phyloP scores from a whole-genome alignment of 2,797 vertebrate genomes.

The Melanotaenia trifasciata region DNA sequence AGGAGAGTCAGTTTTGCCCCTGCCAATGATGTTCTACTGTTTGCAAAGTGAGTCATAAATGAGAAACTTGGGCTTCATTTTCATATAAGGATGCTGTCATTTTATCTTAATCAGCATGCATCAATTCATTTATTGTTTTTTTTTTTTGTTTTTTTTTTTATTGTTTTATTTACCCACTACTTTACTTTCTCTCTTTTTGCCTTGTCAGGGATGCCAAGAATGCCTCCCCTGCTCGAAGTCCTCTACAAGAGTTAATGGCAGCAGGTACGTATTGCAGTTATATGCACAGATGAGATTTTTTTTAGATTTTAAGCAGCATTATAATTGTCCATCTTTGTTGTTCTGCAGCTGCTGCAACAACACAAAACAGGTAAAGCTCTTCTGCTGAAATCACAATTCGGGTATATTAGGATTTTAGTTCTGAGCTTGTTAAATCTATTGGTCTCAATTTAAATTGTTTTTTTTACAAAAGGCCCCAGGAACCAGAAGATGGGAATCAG shows the following conservation, averaged over 20 bases:
- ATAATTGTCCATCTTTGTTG: constrained; percentile 21
- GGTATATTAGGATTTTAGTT: neutral
- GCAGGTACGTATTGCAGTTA: constrained; percentile 34
- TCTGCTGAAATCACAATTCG: neutral
- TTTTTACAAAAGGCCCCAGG: constrained; percentile 47
- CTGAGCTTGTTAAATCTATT: neutral
- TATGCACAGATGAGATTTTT: neutral
- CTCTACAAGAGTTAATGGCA: constrained; percentile 67
- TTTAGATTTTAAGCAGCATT: neutral
- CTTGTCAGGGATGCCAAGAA: constrained; percentile 75
- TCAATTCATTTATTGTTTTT: neutral
- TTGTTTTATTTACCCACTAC: neutral
- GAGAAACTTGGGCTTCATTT: neutral
- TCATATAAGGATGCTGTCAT: neutral
- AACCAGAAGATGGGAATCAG: constrained; percentile 53
- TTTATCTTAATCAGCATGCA: neutral
- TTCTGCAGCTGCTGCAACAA: constrained; percentile 43
- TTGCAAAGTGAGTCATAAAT: constrained; percentile 74
- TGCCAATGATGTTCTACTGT: constrained; percentile 80
- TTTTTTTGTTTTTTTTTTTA: neutral
- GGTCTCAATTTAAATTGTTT: neutral
- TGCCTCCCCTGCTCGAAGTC: constrained; percentile 59
- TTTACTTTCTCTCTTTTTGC: neutral
- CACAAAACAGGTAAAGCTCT: constrained; percentile 65
- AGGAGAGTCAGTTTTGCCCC: constrained; percentile 86